Conservation (phyloP, 1,140 invertebrate genomes). For the Radopholus similis region DNA sequence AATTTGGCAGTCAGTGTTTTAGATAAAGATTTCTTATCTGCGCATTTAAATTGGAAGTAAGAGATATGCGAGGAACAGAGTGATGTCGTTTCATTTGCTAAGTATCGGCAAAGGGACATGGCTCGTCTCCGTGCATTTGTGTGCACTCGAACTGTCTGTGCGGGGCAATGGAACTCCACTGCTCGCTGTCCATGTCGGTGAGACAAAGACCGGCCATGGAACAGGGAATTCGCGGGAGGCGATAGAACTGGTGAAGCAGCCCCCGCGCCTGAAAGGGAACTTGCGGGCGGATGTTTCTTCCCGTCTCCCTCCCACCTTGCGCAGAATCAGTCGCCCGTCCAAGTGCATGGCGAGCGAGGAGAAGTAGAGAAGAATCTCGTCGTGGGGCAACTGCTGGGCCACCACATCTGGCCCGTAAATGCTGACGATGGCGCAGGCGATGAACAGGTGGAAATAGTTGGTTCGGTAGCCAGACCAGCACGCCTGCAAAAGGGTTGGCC, state of each 20-base stretch:
- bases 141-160: slow-evolving; percentile 45
- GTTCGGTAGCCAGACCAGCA: slow-evolving; percentile 90
- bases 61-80: too few relatives aligned
- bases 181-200: slow-evolving; percentile 38
- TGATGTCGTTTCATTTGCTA: too few relatives aligned
- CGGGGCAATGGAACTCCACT: slow-evolving; percentile 43
- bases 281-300: neutral
- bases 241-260: slow-evolving; percentile 80
- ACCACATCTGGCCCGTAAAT: slow-evolving; percentile 84
- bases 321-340: slow-evolving; percentile 81
- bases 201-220: slow-evolving; percentile 76
- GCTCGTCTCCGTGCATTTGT: slow-evolving; percentile 33
- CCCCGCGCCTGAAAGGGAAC: slow-evolving; percentile 71
- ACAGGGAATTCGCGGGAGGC: slow-evolving; percentile 78
- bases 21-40: too few relatives aligned
- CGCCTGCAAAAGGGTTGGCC: slow-evolving; percentile 64
- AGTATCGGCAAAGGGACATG: slow-evolving; percentile 1
- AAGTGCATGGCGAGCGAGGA: slow-evolving; percentile 91
- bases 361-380: slow-evolving; percentile 89
- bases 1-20: too few relatives aligned
- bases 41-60: too few relatives aligned
- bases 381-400: slow-evolving; percentile 78
- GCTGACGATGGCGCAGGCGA: slow-evolving; percentile 81
- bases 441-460: slow-evolving; percentile 84
- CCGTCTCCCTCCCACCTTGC: slow-evolving; percentile 67